Evolutionary conservation across 2,797 vertebrate genomes (phyloP).

Genomic region (Pipistrellus kuhlii): DNA sequence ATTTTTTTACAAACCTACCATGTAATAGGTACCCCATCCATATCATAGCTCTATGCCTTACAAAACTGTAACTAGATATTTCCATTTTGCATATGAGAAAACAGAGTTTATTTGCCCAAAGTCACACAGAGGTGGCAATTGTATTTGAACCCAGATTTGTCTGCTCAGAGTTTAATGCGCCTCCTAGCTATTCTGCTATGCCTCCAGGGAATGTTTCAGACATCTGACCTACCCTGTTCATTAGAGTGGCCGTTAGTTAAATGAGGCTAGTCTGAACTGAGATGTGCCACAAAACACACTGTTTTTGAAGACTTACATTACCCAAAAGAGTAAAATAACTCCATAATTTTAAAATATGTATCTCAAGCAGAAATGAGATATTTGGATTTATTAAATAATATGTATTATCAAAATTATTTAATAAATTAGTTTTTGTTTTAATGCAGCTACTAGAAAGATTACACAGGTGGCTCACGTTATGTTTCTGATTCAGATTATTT

Average conservation of each 20-base stretch:
- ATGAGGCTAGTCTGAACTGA: not conserved
- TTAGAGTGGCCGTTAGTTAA: not conserved
- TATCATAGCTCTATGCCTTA: not conserved
- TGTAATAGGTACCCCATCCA: not conserved
- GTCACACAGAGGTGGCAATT: not conserved
- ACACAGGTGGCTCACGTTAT: not conserved
- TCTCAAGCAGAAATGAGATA: not conserved
- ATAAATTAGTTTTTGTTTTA: not conserved
- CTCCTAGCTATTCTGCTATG: not conserved
- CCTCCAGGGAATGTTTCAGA: not conserved
- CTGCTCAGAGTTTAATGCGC: not conserved
- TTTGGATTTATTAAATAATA: not conserved
- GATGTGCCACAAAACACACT: not conserved
- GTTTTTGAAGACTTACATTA: slow-evolving; percentile 5
- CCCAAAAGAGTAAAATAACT: not conserved
- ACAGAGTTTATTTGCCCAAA: not conserved
- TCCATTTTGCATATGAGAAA: not conserved
- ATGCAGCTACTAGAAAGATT: slow-evolving; percentile 5
- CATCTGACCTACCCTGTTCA: not conserved
- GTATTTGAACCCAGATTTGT: not conserved
- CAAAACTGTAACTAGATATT: not conserved
- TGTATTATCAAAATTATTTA: slow-evolving; percentile 3
- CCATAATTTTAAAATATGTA: not conserved
- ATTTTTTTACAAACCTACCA: not conserved
- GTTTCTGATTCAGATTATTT: not conserved